Percentiles rank a stretch among this genome's conserved stretches.
Evolutionary conservation across 1,140 invertebrate genomes (phyloP).

Genomic region (Dendrolimus kikuchii): DNA sequence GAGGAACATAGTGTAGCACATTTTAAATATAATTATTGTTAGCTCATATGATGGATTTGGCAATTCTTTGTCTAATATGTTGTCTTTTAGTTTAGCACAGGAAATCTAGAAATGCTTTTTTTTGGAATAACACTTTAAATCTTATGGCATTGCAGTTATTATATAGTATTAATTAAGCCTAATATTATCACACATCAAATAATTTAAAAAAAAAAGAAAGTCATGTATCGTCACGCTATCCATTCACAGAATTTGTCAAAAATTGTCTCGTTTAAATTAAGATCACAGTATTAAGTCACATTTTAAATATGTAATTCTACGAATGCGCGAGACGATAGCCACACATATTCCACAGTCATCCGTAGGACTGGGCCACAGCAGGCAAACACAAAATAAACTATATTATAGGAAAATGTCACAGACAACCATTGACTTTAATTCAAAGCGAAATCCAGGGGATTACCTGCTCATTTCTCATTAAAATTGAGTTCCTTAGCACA

Average conservation of each 20-base stretch:
- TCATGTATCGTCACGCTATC: constrained; percentile 48
- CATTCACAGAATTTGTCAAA: constrained; percentile 65
- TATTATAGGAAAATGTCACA: constrained; percentile 48
- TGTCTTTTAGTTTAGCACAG: constrained; percentile 20
- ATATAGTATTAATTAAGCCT: constrained; percentile 49
- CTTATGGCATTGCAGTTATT: constrained; percentile 55
- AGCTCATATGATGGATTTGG: not conserved
- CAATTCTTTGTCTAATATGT: not conserved
- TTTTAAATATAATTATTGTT: constrained; percentile 40
- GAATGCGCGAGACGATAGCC: constrained; percentile 55
- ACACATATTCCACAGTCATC: constrained; percentile 70
- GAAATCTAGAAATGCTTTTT: constrained; percentile 50
- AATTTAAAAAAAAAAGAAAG: constrained; percentile 53
- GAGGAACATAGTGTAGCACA: constrained; percentile 64
- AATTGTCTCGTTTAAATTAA: constrained; percentile 69
- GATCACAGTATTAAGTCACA: constrained; percentile 72
- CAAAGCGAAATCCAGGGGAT: constrained; percentile 20
- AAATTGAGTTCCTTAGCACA: constrained; percentile 6
- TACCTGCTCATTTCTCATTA: constrained; percentile 8
- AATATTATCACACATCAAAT: constrained; percentile 63
- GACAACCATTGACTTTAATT: constrained; percentile 36
- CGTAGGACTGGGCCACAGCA: constrained; percentile 47
- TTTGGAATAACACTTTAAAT: constrained; percentile 45
- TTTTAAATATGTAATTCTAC: constrained; percentile 60
- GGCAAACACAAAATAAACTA: constrained; percentile 28